Evolutionary conservation across 2,113 vertebrate genomes (phyloP).

Genomic region (Halcyon senegalensis): DNA sequence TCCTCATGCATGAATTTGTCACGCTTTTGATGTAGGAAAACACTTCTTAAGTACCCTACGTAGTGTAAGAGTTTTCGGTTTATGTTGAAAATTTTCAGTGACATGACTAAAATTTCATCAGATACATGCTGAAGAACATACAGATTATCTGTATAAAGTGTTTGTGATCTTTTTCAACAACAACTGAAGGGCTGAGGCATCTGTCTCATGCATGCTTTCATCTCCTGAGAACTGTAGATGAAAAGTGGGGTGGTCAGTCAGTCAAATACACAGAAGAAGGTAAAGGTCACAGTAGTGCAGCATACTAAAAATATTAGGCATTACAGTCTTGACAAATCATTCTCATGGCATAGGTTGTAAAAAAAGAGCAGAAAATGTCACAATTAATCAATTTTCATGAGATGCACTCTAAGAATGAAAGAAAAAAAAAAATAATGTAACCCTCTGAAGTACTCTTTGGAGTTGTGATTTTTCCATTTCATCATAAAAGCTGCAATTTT

Average conservation of each 20-base stretch:
- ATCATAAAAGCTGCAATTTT: neutral
- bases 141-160: neutral
- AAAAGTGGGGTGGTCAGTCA: constrained; percentile 25
- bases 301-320: constrained; percentile 41
- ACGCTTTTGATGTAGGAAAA: neutral
- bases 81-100: neutral
- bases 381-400: constrained; percentile 43
- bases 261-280: constrained; percentile 24
- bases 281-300: constrained; percentile 47
- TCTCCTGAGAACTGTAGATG: neutral
- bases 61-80: neutral
- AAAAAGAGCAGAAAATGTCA: constrained; percentile 69
- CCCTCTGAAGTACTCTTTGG: neutral
- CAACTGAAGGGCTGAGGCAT: neutral
- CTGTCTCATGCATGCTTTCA: neutral
- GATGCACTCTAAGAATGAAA: neutral
- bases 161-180: neutral
- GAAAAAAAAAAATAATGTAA: neutral
- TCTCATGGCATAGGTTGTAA: constrained; percentile 45
- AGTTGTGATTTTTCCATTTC: neutral
- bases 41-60: neutral
- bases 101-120: neutral
- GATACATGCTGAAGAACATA: neutral
- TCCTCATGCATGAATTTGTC: neutral
- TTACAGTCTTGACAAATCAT: constrained; percentile 64